These are phyloP conservation scores for Piprites chloris DNA, from an alignment of 2,113 vertebrate species.

Conservation along the genomic window DNA sequence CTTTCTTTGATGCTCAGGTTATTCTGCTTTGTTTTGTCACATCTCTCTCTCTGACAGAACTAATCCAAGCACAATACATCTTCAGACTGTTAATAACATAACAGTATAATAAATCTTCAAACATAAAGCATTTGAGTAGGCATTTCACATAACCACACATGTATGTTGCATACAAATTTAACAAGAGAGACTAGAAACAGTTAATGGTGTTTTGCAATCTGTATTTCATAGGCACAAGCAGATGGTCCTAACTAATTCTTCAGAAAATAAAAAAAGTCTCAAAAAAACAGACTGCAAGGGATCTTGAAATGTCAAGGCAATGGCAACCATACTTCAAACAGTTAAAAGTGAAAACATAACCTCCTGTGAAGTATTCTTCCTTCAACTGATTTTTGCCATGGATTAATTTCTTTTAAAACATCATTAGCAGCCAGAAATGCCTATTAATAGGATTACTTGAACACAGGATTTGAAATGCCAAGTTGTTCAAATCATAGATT, in stretches of 20 bases:
- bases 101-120: not conserved
- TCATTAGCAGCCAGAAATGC: not conserved
- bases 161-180: not conserved
- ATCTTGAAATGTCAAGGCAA: not conserved
- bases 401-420: not conserved
- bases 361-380: not conserved
- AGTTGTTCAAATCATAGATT: not conserved
- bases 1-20: not conserved
- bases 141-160: not conserved
- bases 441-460: not conserved
- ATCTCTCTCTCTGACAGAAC: not conserved
- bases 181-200: not conserved
- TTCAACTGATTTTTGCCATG: not conserved
- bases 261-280: not conserved
- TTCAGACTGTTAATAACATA: not conserved
- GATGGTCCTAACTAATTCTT: not conserved
- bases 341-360: not conserved
- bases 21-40: not conserved
- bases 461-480: not conserved
- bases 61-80: not conserved
- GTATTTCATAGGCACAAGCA: not conserved
- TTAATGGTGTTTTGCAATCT: not conserved
- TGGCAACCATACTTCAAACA: not conserved
- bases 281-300: not conserved
- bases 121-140: not conserved